phyloP scores from a whole-genome alignment of 2,113 vertebrate species.

The Chloropsis hardwickii region DNA sequence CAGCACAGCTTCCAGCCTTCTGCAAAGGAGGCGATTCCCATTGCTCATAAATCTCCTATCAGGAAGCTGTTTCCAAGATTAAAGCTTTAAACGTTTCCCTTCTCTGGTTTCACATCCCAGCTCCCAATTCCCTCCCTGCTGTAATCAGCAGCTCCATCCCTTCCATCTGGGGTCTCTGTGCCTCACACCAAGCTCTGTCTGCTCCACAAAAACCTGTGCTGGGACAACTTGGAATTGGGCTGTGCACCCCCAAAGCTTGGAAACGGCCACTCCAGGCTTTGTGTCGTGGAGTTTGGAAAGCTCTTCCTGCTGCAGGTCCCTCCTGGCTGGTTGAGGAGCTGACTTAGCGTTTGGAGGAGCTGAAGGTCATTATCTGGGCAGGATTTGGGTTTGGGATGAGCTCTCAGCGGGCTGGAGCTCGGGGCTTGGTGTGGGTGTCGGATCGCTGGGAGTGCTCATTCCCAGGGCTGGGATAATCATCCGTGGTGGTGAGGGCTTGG shows the following conservation, averaged over 20 bases:
- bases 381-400: background rate
- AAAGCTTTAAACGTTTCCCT: constrained; percentile 43
- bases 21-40: constrained; percentile 21
- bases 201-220: background rate
- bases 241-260: background rate
- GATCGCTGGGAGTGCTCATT: accelerated
- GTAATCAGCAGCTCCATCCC: background rate
- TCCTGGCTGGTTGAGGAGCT: background rate
- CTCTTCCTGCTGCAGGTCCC: background rate
- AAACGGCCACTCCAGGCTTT: background rate
- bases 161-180: background rate
- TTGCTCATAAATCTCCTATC: constrained; percentile 53
- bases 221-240: background rate
- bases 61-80: constrained; percentile 58
- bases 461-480: accelerated
- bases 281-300: background rate
- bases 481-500: accelerated
- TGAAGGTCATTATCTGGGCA: constrained; percentile 25
- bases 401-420: background rate
- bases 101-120: constrained; percentile 30
- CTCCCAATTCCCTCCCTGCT: background rate
- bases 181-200: background rate
- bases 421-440: accelerated
- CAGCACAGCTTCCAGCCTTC: constrained; percentile 4
- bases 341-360: background rate